phyloP scores from a whole-genome alignment of 2,113 vertebrate genomes.

The Python bivittatus region DNA sequence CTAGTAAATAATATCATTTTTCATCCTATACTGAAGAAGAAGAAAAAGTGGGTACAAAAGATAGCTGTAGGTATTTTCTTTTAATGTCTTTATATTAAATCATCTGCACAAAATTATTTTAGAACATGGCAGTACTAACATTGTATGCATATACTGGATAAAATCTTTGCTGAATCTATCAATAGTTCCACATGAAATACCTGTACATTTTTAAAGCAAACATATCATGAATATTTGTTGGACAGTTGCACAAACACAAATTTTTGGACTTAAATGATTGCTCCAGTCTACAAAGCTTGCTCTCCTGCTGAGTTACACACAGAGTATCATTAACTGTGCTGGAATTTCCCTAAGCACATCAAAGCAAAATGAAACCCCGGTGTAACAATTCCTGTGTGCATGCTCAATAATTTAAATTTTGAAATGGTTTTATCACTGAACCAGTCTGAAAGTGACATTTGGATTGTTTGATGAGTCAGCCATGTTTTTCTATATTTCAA shows the following conservation, averaged over 20 bases:
- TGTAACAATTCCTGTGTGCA: neutral
- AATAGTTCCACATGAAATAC: neutral
- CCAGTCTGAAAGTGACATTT: conserved; percentile 9
- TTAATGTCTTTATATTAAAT: neutral
- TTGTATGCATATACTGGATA: neutral
- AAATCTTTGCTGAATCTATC: neutral
- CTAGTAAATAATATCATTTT: neutral
- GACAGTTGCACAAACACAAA: neutral
- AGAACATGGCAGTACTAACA: neutral
- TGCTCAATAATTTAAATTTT: conserved; percentile 18
- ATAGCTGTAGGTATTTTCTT: neutral
- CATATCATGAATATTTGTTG: neutral
- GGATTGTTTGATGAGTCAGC: conserved; percentile 6
- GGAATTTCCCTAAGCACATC: neutral
- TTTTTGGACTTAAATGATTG: conserved; percentile 5
- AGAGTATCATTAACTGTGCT: conserved; percentile 14
- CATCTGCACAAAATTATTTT: neutral
- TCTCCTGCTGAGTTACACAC: neutral
- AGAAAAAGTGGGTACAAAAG: neutral
- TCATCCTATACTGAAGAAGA: neutral
- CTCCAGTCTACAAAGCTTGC: neutral
- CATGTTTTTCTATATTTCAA: neutral
- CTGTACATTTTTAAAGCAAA: neutral
- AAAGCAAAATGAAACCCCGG: neutral
- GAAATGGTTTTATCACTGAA: conserved; percentile 7